Base-by-base conservation (phyloP, 2,888 invertebrate genomes). In the Cremastobaeus sp. region DNA sequence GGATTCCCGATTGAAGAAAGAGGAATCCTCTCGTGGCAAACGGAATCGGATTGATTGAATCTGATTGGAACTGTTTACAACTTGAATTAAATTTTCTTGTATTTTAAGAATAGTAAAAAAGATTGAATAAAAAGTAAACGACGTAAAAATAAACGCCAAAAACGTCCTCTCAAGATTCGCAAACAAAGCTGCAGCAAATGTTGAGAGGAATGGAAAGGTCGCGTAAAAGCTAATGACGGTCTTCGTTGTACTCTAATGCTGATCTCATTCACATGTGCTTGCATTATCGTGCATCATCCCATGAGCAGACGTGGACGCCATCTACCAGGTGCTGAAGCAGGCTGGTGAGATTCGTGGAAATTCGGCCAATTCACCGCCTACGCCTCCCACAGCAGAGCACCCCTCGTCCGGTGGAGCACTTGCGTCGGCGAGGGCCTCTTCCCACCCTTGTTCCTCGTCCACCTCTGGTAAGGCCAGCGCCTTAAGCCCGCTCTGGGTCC, bases 271-370 rank as follows among this genome's bases (percentile, higher is more conserved):
- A 60, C 34, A 55, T 66, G 45, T 73, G 74, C 68, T 76, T 78
- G 68, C 77, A 75, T 71, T 77, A 64, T 74, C 76, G 75, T 77
- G 74, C 76, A 71, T 66, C 75, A 75, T 77, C 52, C 68, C 77
- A 72, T 78, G 81, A 82, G 78, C 84, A 87, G 93, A 95, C 91
- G 92, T 96, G 91, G 96, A 96, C 91, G 93, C 94, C 90, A 95
- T 95, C 89, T 96, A 96, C 91, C 96, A 96, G 91, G 96, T 96
- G 88, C 92, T 96, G 91, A 96, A 96, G 91, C 95, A 96, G 89
- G 96, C 96, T 86, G 95, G 95, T 88, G 96, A 96, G 91, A 94
- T 96, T 78, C 86, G 87, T 80, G 87, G 86, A 80, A 87, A 85
- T 76, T 85, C 86, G 83, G 84, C 86, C 81, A 87, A 85, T 77